Base-by-base conservation (phyloP, 2,797 vertebrate species). In the Eulemur mongoz region DNA sequence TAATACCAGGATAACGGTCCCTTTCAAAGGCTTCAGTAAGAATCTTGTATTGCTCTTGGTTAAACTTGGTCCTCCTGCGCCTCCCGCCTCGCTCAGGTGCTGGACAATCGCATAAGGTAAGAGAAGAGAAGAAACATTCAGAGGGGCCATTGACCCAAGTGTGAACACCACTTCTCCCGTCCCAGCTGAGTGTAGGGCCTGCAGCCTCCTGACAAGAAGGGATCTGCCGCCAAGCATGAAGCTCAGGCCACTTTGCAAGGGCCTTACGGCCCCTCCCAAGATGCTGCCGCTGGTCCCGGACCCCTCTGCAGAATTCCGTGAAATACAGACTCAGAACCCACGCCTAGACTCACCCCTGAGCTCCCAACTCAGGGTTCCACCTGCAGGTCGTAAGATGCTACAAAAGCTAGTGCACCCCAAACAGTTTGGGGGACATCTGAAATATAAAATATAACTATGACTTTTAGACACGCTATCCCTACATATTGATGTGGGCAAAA, bases 311-410 rank as follows among this genome's bases (percentile, higher is more conserved):
- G 10, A 61, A 59, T 32, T n/a, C 22, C 4, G 7, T 23, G 27
- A 40, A 86, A 32, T 57, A 35, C 45, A 15, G 57, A 40, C 27
- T 61, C 27, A 82, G 20, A 86, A 38, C 32, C 14, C 2, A 4
- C 4, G 25, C 15, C 69, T 32, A 59, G 79, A 61, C 12, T 45
- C 6, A 8, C 52, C 38, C 54, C 14, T 40, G 25, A n/a, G n/a
- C 50, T 70, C 70, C 73, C 73, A 45, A 5, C 25, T 73, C 17
- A 8, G 35, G 35, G 13, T 10, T 13, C 48, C 40, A 67, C 10
- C n/a, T 5, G 5, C 14, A 52, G 1, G 0, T 40, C 27, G 1
- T 50, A 27, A 4, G 2, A 40, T 25, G 40, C 14, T 14, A 1
- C 5, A 25, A 15, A 50, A 23, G 25, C 22, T 11, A 2, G 11